Percentiles rank a stretch among this genome's conserved stretches.
Evolutionary conservation across 2,113 vertebrate genomes (phyloP).

Genomic region (Clarias magur): DNA sequence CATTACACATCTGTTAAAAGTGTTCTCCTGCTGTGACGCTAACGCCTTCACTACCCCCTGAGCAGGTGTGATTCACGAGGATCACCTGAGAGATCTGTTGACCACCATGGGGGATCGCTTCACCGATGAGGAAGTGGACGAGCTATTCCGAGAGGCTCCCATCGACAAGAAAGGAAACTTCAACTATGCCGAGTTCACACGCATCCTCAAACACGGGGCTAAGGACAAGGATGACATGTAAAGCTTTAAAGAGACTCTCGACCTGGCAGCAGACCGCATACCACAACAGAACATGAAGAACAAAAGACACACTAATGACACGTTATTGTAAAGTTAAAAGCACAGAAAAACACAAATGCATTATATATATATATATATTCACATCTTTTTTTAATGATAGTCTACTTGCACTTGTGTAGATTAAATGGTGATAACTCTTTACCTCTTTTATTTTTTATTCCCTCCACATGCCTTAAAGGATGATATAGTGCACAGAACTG

Average conservation of each 20-base stretch:
- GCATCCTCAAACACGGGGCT: conserved; percentile 96
- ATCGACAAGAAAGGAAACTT: conserved; percentile 99
- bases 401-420: conserved; percentile 28
- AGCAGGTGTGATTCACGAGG: conserved; percentile 91
- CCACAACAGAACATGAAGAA: conserved; percentile 4
- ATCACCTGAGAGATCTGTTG: conserved; percentile 93
- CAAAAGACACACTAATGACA: background rate
- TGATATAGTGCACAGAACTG: background rate
- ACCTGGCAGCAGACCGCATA: conserved; percentile 35
- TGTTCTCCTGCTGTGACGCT: background rate
- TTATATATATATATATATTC: background rate
- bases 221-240: conserved; percentile 82
- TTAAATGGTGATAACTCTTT: background rate
- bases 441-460: conserved; percentile 1
- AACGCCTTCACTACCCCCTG: background rate
- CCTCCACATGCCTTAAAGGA: background rate
- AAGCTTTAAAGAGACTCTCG: conserved; percentile 17
- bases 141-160: conserved; percentile 95
- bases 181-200: conserved; percentile 98
- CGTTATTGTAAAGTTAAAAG: background rate
- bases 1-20: background rate
- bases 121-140: conserved; percentile 96
- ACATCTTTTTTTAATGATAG: background rate
- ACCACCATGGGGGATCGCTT: conserved; percentile 99
- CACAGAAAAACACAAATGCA: background rate